A percentile compares a stretch with the other conserved stretches of the same genome.
phyloP scores from a whole-genome alignment of 2,888 invertebrate species.

The Prosapia bicincta region DNA sequence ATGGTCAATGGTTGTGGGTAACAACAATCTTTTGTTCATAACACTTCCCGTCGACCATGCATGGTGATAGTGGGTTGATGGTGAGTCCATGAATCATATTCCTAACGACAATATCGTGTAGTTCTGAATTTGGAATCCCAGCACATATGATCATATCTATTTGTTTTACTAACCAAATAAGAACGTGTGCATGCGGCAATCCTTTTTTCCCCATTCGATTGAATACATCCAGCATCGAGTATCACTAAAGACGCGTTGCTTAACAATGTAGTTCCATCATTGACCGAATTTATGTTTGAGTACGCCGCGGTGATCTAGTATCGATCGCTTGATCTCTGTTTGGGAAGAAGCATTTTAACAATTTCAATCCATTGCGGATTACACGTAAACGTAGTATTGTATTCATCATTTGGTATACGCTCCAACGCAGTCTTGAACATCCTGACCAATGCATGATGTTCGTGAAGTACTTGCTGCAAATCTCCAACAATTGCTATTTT shows the following conservation, averaged over 20 bases:
- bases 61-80: constrained; percentile 34
- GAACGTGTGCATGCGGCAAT: constrained; percentile 41
- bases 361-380: too few relatives aligned
- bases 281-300: too few relatives aligned
- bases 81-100: constrained; percentile 37
- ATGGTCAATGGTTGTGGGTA: constrained; percentile 38
- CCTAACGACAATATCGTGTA: constrained; percentile 40
- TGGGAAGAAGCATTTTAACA: too few relatives aligned
- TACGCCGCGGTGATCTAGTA: too few relatives aligned
- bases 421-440: too few relatives aligned
- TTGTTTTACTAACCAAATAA: constrained; percentile 40
- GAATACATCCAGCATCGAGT: constrained; percentile 34
- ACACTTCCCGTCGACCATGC: constrained; percentile 33
- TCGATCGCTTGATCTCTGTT: too few relatives aligned
- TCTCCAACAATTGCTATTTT: constrained; percentile 40
- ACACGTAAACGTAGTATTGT: too few relatives aligned
- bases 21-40: too few relatives aligned
- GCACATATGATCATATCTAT: constrained; percentile 29
- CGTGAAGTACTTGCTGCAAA: constrained; percentile 38
- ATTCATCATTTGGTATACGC: constrained; percentile 41
- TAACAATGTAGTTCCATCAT: too few relatives aligned
- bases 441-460: constrained; percentile 37
- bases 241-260: too few relatives aligned
- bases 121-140: constrained; percentile 39
- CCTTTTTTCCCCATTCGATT: constrained; percentile 43